Percentiles rank a stretch among this genome's conserved stretches.
These are phyloP conservation scores for Drosophila orosa DNA, from an alignment of 1,140 invertebrate genomes.

Conservation along the genomic window DNA sequence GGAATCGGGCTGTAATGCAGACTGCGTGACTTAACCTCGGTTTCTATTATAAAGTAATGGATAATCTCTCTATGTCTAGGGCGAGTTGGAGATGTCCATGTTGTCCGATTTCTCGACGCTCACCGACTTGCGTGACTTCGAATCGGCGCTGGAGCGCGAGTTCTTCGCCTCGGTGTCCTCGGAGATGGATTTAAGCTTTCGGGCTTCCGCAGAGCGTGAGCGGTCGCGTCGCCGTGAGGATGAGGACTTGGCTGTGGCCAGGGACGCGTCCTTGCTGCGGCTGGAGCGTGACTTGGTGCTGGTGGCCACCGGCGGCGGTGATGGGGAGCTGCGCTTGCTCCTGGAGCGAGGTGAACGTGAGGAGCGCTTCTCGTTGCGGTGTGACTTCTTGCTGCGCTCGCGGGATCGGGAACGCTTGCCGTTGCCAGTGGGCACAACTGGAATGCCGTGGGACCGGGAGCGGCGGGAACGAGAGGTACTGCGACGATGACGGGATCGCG, in stretches of 20 bases:
- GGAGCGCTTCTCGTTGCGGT: slow-evolving; percentile 73
- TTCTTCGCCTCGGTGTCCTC: slow-evolving; percentile 81
- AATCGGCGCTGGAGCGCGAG: slow-evolving; percentile 65
- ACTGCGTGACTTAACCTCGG: slow-evolving; percentile 32
- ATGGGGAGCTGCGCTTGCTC: slow-evolving; percentile 79
- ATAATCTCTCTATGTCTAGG: slow-evolving; percentile 49
- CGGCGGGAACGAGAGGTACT: slow-evolving; percentile 76
- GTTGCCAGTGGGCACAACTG: slow-evolving; percentile 81
- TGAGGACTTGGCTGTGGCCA: slow-evolving; percentile 56
- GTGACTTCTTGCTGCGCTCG: slow-evolving; percentile 73
- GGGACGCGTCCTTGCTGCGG: slow-evolving; percentile 68
- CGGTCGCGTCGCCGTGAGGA: slow-evolving; percentile 68
- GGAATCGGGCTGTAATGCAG: slow-evolving; percentile 20
- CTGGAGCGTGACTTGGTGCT: slow-evolving; percentile 71
- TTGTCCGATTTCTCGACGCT: slow-evolving; percentile 86
- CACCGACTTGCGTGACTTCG: slow-evolving; percentile 75
- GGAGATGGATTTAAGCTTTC: slow-evolving; percentile 74
- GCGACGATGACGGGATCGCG: slow-evolving; percentile 85
- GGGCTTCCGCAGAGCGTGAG: slow-evolving; percentile 70
- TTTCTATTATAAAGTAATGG: slow-evolving; percentile 39
- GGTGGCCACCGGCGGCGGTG: slow-evolving; percentile 47
- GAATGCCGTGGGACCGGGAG: slow-evolving; percentile 61
- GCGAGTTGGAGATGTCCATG: slow-evolving; percentile 86
- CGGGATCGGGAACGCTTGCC: slow-evolving; percentile 86
- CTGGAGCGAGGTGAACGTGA: slow-evolving; percentile 77